A percentile compares a stretch with the other conserved stretches of the same genome.
phyloP scores from a whole-genome alignment of 2,888 invertebrate genomes.

The Conchocele bisecta region DNA sequence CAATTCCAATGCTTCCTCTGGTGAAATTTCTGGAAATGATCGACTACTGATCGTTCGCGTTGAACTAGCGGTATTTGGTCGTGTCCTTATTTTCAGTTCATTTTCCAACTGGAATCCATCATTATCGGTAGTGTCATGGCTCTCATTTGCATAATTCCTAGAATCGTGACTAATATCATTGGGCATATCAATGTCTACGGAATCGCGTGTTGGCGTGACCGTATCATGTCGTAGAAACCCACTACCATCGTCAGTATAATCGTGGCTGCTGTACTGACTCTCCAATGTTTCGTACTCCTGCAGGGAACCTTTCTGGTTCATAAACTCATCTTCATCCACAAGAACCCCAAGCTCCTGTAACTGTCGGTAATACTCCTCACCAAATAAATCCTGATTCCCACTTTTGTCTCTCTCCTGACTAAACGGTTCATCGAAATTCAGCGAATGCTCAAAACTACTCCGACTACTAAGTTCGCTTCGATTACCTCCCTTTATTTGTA shows the following conservation, averaged over 20 bases:
- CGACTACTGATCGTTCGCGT: slow-evolving; percentile 72
- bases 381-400: slow-evolving; percentile 68
- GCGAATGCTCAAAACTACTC: slow-evolving; percentile 63
- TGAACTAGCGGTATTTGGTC: slow-evolving; percentile 70
- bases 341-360: slow-evolving; percentile 74
- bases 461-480: slow-evolving; percentile 60
- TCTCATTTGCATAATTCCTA: slow-evolving; percentile 19
- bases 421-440: slow-evolving; percentile 60
- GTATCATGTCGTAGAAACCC: slow-evolving; percentile 43
- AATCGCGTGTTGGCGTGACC: slow-evolving; percentile 45
- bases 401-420: slow-evolving; percentile 42
- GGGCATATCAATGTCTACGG: slow-evolving; percentile 49
- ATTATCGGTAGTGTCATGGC: slow-evolving; percentile 22
- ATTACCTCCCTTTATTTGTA: slow-evolving; percentile 32
- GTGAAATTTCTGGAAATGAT: slow-evolving; percentile 74
- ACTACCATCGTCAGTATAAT: slow-evolving; percentile 46
- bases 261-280: slow-evolving; percentile 59
- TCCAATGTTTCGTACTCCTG: slow-evolving; percentile 76
- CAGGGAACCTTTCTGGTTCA: slow-evolving; percentile 68
- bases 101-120: slow-evolving; percentile 45
- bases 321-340: slow-evolving; percentile 68
- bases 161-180: slow-evolving; percentile 21
- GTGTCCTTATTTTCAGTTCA: slow-evolving; percentile 52
- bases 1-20: slow-evolving; percentile 67
- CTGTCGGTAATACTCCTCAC: slow-evolving; percentile 75